Conservation (phyloP, 2,113 vertebrate species). For the Apodemus speciosus region DNA sequence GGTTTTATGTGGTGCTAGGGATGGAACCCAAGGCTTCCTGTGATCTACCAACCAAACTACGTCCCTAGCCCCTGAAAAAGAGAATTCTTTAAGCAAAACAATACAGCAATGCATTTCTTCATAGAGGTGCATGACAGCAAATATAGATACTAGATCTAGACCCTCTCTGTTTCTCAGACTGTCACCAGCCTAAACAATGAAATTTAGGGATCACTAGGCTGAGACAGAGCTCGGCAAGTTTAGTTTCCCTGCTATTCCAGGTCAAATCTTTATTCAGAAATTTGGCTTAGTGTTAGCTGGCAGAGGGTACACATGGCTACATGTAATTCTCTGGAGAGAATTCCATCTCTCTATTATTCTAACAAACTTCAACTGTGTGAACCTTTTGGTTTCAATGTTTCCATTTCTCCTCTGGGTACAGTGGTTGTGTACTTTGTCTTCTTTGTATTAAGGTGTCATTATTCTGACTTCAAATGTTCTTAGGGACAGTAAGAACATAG, state of each 20-base stretch:
- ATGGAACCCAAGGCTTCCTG: neutral
- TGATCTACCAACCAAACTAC: neutral
- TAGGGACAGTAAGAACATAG: neutral
- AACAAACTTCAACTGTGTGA: slow-evolving; percentile 33
- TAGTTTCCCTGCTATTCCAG: slow-evolving; percentile 43
- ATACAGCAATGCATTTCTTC: neutral
- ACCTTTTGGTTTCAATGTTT: slow-evolving; percentile 7
- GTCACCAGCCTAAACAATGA: neutral
- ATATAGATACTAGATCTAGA: neutral
- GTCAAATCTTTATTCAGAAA: slow-evolving; percentile 43
- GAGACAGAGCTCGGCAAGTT: slow-evolving; percentile 22
- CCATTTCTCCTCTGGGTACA: slow-evolving; percentile 17
- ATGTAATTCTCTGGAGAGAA: neutral
- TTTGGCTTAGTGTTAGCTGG: slow-evolving; percentile 17
- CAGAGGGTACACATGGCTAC: neutral
- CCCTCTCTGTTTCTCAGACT: neutral
- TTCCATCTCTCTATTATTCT: neutral
- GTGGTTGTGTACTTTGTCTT: slow-evolving; percentile 3
- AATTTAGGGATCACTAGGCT: neutral
- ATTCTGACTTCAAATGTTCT: slow-evolving; percentile 37
- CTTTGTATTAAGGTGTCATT: neutral
- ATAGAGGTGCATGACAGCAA: slow-evolving; percentile 3
- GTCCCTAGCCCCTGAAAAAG: neutral
- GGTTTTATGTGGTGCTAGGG: neutral
- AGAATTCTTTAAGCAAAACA: slow-evolving; percentile 27